Base-by-base conservation (phyloP, 2,797 vertebrate species). In the Vireo griseus region DNA sequence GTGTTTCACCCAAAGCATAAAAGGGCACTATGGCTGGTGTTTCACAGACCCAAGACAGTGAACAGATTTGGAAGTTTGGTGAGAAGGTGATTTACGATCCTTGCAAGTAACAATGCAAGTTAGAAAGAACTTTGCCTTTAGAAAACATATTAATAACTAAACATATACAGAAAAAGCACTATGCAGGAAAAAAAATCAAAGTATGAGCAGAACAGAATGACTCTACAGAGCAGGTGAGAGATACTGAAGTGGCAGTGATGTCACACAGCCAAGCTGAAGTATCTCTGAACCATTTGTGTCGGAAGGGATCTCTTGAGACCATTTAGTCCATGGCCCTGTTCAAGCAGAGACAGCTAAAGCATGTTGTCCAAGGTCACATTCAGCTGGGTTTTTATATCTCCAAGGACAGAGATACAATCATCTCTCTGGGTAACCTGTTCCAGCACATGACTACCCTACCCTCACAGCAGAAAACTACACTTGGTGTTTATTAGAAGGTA, bases 101-200 rank as follows among this genome's bases (percentile, higher is more conserved):
- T 59, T 73, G 17, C 31, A 91, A 78, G 21, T 63, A 68, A 50
- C 3, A 39, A 67, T 28, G 47, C 12, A 61, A 62, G 10, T 58
- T 39, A 79, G 26, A 72, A 79, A 47, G 29, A 82, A 47, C 20
- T 79, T 62, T 68, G 54, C 47, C 67, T 68, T 81, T 92, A 37
- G 37, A 52, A 89, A 91, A 73, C 13, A n/a, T 26, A 37, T 11
- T n/a, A 57, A 29, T 59, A 45, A 5, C 28, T 66, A 73, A 69
- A 83, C 11, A 86, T 40, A 62, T 28, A 39, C 28, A 78, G 29
- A 61, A 78, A 82, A 82, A 11, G 6, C 42, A 40, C 22, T 44
- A 7, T 5, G 50, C 13, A 69, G 45, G 12, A 39, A 73, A 28
- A 86, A 91, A 58, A 88, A 50, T 13, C 18, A 50, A 69, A 78